Base-by-base conservation (phyloP, 2,113 vertebrate genomes). In the Onychostruthus taczanowskii region DNA sequence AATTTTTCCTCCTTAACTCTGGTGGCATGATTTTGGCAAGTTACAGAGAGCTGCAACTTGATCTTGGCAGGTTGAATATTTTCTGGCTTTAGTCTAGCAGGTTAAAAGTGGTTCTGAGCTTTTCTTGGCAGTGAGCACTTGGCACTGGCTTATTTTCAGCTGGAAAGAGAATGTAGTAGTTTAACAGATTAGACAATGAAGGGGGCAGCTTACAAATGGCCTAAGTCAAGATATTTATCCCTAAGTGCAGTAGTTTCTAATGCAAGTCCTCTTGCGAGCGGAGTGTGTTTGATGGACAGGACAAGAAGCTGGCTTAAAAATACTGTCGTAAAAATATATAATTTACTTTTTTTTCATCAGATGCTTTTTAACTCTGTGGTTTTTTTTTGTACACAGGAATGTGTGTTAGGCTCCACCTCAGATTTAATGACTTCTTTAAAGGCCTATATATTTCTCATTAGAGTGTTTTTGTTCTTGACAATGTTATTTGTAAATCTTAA, bases 101-200 rank as follows among this genome's bases (percentile, higher is more conserved):
- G 94, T 94, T 91, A 87, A 84, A 74, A 95, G n/a, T 93, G 70
- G 18, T 91, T 88, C 31, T 68, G 84, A 78, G n/a, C 87, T 94
- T 88, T 30, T 67, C 41, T 86, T 77, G 68, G 73, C 87, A 89
- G 87, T 53, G 63, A 79, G 28, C 39, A 58, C 35, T 95, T 93
- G 39, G 68, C 39, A 55, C 56, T 91, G 58, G 63, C 56, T 95
- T 95, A 35, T 63, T 95, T 95, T 96, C 76, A 94, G 39, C 66
- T 92, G 83, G 61, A 86, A 92, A 78, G 75, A 75, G 28, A 68
- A 84, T 78, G 55, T 77, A 43, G 58, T 86, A 74, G 35, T 81
- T 90, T 73, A 90, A 92, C 44, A 81, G 44, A 86, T 86, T 78
- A 95, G 75, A 90, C 85, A 92, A 92, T 31, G 79, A 90, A 94